Base-by-base conservation (phyloP, 2,888 invertebrate species). In the Lochmaea capreae region DNA sequence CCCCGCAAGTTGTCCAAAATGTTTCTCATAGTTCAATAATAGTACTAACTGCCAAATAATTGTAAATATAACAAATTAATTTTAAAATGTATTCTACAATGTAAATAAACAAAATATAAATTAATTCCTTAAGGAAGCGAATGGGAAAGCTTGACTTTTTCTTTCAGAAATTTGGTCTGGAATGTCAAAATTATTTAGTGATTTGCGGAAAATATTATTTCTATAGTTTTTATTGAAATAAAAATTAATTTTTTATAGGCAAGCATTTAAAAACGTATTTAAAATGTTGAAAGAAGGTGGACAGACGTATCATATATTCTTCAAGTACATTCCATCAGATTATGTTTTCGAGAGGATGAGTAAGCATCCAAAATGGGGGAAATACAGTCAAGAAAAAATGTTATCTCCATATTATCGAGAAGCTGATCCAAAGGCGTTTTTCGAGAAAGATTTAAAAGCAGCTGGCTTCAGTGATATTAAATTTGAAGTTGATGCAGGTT, bases 301-400 rank as follows among this genome's bases (percentile, higher is more conserved):
- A n/a, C 33, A 61, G 10, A 33, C 61, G 1, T 61, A 18, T 16
- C 61, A 61, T 10, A 61, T 39, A 39, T 61, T 61, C 18, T 61
- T 61, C 16, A 33, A 61, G 12, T n/a, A 61, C 33, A 61, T 39
- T 33, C 61, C 61, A 3, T 61, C 33, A 1, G 61, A 61, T 39
- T 8, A 14, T 26, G 39, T 33, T 0, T 61, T 61, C 39, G 33
- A 39, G n/a, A 61, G n/a, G 11, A 14, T 61, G 39, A 61, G 61
- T 39, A 33, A 61, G n/a, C 61, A 61, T 61, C 61, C 61, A 3
- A 61, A 61, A 18, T 61, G 61, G 61, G 61, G 61, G 39, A 61
- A 39, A 11, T 61, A 61, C 10, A 33, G 39, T 14, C 61, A 61
- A 16, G 39, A 61, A 14, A 61, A 61, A 39, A 61, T 61, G 61